Base-by-base conservation (phyloP, 2,888 invertebrate species). In the Cheilosia pagana region DNA sequence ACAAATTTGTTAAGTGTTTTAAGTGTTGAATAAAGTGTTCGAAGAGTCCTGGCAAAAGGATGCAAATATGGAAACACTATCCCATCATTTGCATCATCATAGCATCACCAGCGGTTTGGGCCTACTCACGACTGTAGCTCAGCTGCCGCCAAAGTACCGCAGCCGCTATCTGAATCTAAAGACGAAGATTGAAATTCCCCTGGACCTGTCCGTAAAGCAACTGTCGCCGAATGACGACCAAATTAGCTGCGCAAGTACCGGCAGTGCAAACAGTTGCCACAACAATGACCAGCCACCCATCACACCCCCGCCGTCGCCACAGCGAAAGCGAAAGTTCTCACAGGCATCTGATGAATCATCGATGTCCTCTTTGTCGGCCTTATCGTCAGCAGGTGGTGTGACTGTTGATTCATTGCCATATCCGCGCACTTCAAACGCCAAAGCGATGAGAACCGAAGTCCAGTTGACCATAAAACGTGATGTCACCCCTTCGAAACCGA, bases 291-390 rank as follows among this genome's bases (percentile, higher is more conserved):
- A 88, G 65, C 89, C 94, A 10, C 95, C 95, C 0, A 95, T 96
- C 88, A 96, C 96, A 0, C 96, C 96, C 12, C 96, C 96, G 6
- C 95, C 96, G 1, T 95, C 96, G 31, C 96, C 96, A 5, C 91
- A 93, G 0, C 93, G 94, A 79, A 95, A 94, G 89, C 86, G 89
- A 41, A 82, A 76, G 53, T 77, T 86, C 57, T 63, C 70, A 1
- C 77, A 79, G 45, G 81, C 59, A 48, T 85, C 75, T 25, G 75
- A 79, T 81, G 85, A 85, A 67, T 85, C 81, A 81, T 85, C 85
- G 21, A 48, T 75, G 35, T 81, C 81, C 23, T 85, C 75, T 0
- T 43, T 65, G 63, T 74, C 83, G 39, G 60, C 39, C 25, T 14
- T 59, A 14, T 48, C 78, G 60, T 78, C 83, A 79, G 63, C 63